Evolutionary conservation across 2,113 vertebrate species (phyloP).

Genomic region (Thinocorus orbignyianus): DNA sequence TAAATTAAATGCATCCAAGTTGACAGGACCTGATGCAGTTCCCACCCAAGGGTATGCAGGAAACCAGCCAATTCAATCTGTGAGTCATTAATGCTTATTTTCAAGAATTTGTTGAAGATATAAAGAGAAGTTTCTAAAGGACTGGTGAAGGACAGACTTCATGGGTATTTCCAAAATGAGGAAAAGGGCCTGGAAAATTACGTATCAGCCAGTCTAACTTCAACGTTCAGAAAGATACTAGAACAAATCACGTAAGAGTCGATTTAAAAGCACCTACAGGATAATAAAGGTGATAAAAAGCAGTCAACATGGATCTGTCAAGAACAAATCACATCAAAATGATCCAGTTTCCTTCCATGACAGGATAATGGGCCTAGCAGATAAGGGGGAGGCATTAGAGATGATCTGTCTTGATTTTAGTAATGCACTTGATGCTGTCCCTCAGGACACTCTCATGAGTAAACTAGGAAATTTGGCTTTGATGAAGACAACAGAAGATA

Average conservation of each 20-base stretch:
- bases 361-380: neutral
- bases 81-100: neutral
- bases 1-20: neutral
- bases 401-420: neutral
- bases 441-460: neutral
- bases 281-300: conserved; percentile 42
- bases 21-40: neutral
- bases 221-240: neutral
- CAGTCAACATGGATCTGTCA: conserved; percentile 21
- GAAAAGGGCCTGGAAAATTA: neutral
- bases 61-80: neutral
- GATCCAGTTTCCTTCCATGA: neutral
- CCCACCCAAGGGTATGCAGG: neutral
- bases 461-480: neutral
- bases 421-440: neutral
- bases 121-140: neutral
- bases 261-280: conserved; percentile 25
- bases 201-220: neutral
- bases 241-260: conserved; percentile 8
- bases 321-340: conserved; percentile 39
- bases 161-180: neutral
- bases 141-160: neutral
- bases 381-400: neutral
- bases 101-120: neutral
- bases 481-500: neutral